Evolutionary conservation across 2,113 vertebrate species (phyloP).

Genomic region (Cacatua alba): DNA sequence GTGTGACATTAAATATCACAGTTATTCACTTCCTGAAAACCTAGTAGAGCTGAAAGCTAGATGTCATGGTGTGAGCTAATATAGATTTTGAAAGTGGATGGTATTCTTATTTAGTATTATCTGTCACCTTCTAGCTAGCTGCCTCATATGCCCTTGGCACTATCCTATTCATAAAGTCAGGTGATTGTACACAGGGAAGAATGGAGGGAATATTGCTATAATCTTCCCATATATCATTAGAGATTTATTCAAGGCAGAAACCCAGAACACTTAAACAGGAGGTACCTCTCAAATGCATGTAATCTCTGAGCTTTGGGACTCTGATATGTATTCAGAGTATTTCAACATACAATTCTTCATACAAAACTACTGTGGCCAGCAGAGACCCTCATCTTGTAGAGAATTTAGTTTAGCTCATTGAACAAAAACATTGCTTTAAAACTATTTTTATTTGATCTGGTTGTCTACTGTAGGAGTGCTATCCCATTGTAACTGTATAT

Average conservation of each 20-base stretch:
- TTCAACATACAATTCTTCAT: background rate
- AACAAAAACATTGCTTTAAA: background rate
- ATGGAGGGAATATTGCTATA: background rate
- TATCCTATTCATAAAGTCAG: background rate
- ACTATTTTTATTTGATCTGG: background rate
- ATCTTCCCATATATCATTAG: background rate
- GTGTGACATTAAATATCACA: background rate
- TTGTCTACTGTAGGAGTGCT: background rate
- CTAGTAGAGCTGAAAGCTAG: background rate
- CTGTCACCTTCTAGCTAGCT: background rate
- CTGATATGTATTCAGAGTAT: background rate
- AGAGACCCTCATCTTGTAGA: background rate
- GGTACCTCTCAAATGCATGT: background rate
- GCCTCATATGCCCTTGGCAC: background rate
- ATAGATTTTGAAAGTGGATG: background rate
- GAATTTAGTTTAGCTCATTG: background rate
- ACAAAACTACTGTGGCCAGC: background rate
- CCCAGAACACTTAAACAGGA: background rate
- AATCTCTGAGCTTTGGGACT: background rate
- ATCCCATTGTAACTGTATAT: background rate
- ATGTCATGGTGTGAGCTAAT: background rate
- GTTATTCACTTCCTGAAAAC: background rate
- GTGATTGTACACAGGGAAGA: background rate
- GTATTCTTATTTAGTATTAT: background rate
- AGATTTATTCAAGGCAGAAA: background rate